These are phyloP conservation scores for Oriolus oriolus DNA, from an alignment of 2,113 vertebrate species.

Conservation along the genomic window DNA sequence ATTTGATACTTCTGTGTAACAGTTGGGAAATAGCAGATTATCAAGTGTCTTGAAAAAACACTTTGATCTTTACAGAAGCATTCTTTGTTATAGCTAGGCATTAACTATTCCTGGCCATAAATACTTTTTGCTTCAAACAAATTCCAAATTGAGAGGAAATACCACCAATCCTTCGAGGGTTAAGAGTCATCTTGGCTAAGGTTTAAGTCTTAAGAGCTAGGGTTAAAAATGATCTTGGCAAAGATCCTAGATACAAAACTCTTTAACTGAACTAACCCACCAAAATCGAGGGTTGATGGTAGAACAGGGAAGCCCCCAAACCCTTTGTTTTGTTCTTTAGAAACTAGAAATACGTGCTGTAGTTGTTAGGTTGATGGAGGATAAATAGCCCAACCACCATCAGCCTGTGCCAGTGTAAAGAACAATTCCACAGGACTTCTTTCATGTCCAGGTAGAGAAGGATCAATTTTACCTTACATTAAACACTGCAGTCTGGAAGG, in stretches of 20 bases:
- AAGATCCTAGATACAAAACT: not conserved
- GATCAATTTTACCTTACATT: not conserved
- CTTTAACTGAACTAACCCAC: not conserved
- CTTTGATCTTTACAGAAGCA: not conserved
- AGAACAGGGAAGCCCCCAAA: not conserved
- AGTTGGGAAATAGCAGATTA: not conserved
- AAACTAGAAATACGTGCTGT: not conserved
- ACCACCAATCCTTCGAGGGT: not conserved
- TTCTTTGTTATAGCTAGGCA: not conserved
- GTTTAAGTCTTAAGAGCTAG: not conserved
- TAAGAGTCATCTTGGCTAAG: not conserved
- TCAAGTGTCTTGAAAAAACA: not conserved
- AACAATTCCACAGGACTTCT: not conserved
- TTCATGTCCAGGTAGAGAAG: not conserved
- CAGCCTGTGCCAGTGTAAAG: rapidly evolving
- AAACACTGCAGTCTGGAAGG: not conserved
- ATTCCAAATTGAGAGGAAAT: not conserved
- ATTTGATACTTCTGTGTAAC: not conserved
- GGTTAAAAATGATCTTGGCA: not conserved
- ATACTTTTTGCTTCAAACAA: not conserved
- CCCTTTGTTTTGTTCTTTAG: not conserved
- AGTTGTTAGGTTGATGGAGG: not conserved
- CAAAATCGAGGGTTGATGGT: rapidly evolving
- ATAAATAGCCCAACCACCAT: not conserved
- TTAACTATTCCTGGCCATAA: not conserved